Evolutionary conservation across 2,888 invertebrate species (phyloP).

Genomic region (Eristalis tenax): DNA sequence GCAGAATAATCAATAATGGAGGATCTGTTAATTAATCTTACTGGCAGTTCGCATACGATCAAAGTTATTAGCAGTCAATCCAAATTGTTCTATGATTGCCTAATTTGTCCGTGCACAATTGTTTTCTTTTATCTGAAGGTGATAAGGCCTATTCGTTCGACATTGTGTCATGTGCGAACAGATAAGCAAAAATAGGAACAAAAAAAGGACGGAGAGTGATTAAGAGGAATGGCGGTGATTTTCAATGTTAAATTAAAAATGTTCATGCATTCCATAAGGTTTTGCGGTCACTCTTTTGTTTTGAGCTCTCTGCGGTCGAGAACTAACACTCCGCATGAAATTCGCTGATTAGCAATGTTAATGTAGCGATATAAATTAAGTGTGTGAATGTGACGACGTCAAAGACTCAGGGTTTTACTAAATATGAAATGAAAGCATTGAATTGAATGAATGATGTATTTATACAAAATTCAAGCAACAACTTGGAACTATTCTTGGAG

Average conservation of each 20-base stretch:
- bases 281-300: neutral
- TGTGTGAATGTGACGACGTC: neutral
- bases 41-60: no score
- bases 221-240: neutral
- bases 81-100: no score
- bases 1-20: no score
- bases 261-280: neutral
- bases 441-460: no score
- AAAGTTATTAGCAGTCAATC: no score
- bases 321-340: neutral
- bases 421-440: neutral
- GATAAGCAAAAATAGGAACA: slow-evolving; percentile 4
- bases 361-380: neutral
- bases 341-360: neutral
- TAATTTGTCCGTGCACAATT: neutral
- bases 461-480: no score
- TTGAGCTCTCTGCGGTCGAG: neutral
- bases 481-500: no score
- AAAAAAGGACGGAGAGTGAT: neutral
- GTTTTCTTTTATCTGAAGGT: neutral
- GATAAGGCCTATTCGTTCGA: slow-evolving; percentile 7
- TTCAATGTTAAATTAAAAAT: neutral
- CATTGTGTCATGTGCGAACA: slow-evolving; percentile 18
- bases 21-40: no score
- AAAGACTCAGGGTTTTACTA: neutral